Evolutionary conservation across 2,888 invertebrate species (phyloP).

Genomic region (Epirrhoe tristata): DNA sequence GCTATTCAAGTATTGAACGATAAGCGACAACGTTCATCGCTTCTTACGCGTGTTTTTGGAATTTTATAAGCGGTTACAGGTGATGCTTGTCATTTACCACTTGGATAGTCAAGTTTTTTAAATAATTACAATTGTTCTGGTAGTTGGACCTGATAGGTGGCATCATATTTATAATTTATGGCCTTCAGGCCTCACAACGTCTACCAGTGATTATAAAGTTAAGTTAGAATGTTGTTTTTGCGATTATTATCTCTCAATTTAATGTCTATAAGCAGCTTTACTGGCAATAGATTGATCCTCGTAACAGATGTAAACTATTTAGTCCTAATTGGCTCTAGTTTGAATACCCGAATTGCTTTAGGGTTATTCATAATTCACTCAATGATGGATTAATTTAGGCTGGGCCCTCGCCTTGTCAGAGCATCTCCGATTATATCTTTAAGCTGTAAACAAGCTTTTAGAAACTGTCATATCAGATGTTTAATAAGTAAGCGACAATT

Average conservation of each 20-base stretch:
- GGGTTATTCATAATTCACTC: constrained; percentile 42
- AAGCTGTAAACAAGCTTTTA: constrained; percentile 22
- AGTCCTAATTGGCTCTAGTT: constrained; percentile 40
- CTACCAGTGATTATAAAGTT: too few relatives aligned
- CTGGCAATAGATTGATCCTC: constrained; percentile 21
- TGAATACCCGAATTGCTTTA: constrained; percentile 39
- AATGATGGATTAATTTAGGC: constrained; percentile 42
- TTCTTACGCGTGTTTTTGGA: too few relatives aligned
- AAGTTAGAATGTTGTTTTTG: background rate
- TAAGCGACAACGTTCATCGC: too few relatives aligned
- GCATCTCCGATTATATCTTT: constrained; percentile 35
- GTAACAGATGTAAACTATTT: constrained; percentile 41
- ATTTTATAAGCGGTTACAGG: too few relatives aligned
- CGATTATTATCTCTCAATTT: background rate
- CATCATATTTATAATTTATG: too few relatives aligned
- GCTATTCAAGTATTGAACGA: too few relatives aligned
- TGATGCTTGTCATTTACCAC: too few relatives aligned
- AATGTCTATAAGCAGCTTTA: background rate
- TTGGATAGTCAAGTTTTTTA: too few relatives aligned
- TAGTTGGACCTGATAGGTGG: too few relatives aligned
- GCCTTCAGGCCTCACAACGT: too few relatives aligned
- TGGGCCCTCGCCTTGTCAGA: constrained; percentile 32
- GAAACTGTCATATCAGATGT: constrained; percentile 23
- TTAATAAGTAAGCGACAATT: constrained; percentile 16
- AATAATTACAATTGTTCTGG: too few relatives aligned